These are phyloP conservation scores for Petrosia ficiformis DNA, from an alignment of 37 sponge, comb jelly and placozoan genomes.

Conservation along the genomic window DNA sequence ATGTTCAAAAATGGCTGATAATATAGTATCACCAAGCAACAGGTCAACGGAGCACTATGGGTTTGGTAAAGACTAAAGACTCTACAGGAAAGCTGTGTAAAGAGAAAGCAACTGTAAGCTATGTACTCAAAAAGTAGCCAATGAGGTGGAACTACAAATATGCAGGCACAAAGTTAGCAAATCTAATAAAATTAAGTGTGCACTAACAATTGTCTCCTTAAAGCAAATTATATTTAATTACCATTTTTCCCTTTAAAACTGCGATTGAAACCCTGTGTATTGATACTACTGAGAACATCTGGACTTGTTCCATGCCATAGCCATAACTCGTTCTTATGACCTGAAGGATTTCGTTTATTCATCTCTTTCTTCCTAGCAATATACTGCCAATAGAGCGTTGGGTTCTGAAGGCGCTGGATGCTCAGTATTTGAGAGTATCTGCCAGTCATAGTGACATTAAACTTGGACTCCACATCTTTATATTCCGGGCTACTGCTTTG, in stretches of 20 bases:
- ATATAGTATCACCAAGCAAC: too few species aligned
- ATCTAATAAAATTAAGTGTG: too few species aligned
- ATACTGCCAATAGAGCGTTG: conserved; percentile 46
- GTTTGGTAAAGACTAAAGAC: too few species aligned
- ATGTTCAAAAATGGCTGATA: too few species aligned
- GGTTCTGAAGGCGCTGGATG: conserved; percentile 72
- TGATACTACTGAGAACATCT: not conserved
- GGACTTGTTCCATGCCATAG: conserved; percentile 63
- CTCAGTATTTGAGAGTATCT: conserved; percentile 25
- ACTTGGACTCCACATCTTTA: conserved; percentile 19
- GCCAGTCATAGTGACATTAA: conserved; percentile 20
- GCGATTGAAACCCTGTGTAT: conserved; percentile 18
- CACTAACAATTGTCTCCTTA: not conserved
- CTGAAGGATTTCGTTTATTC: conserved; percentile 34
- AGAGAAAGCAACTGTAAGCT: too few species aligned
- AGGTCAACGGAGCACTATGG: too few species aligned
- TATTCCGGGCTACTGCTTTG: conserved; percentile 23
- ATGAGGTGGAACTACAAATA: too few species aligned
- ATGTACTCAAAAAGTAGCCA: too few species aligned
- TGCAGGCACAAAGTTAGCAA: too few species aligned
- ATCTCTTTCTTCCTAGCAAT: conserved; percentile 45
- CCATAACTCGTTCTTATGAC: conserved; percentile 35
- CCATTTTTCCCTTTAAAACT: conserved; percentile 17
- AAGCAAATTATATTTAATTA: not conserved
- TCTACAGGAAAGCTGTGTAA: too few species aligned